Percentiles rank a stretch among this genome's conserved stretches.
phyloP scores from a whole-genome alignment of 2,797 vertebrate species.

The Acrossocheilus wenchowensis region DNA sequence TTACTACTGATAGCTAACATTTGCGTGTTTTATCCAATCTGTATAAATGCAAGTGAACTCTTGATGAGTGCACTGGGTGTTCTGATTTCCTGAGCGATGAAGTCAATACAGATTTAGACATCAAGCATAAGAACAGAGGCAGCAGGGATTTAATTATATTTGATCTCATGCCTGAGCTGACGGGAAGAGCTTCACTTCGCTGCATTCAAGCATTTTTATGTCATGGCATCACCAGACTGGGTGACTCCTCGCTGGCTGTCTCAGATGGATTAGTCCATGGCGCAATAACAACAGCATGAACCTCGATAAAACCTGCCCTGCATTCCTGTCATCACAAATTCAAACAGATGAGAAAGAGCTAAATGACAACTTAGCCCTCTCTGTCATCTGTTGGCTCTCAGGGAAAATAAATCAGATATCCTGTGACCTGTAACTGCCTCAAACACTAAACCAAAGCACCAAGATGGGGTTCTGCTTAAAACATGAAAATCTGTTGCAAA shows the following conservation, averaged over 20 bases:
- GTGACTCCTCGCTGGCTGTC: constrained; percentile 49
- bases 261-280: constrained; percentile 50
- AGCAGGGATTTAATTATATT: constrained; percentile 31
- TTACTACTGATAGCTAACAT: background rate
- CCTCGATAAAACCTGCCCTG: constrained; percentile 52
- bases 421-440: constrained; percentile 13
- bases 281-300: constrained; percentile 52
- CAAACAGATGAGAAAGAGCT: constrained; percentile 49
- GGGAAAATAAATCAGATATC: constrained; percentile 53
- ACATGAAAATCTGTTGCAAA: constrained; percentile 32
- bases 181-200: constrained; percentile 42
- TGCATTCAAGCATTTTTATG: constrained; percentile 59
- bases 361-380: constrained; percentile 36
- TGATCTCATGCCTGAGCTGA: constrained; percentile 48
- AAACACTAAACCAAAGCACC: constrained; percentile 22
- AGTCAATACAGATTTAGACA: constrained; percentile 30
- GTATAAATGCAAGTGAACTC: background rate
- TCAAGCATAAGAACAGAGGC: constrained; percentile 24
- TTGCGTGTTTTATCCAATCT: background rate
- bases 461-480: background rate
- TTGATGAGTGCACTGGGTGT: constrained; percentile 1
- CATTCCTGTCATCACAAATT: constrained; percentile 61
- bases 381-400: constrained; percentile 18
- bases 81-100: background rate
- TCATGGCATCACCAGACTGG: constrained; percentile 55